Evolutionary conservation across 2,888 invertebrate species (phyloP), one percentile per base, ranked within the genome.

Genomic region (Smittia sp.): DNA sequence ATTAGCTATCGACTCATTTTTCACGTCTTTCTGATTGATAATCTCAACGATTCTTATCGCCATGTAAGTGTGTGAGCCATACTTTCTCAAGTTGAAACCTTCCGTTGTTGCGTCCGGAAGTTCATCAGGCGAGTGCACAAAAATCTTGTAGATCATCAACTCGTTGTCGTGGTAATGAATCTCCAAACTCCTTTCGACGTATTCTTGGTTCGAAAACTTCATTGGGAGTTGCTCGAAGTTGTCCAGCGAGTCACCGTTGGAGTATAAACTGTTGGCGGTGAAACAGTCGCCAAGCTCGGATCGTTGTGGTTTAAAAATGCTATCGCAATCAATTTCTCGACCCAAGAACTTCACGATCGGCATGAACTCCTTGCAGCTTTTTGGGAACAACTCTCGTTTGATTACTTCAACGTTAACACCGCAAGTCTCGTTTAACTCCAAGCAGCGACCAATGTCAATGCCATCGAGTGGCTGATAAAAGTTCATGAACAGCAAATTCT

Each of bases 211-310:
- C 0, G 7, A 18, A 24, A 15, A 70, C 7, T 18, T 9, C 32
- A 70, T 6, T 20, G 54, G 32, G 13, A 70, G 39, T 9, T 32
- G n/a, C 13, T 58, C 25, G 15, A 70, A 70, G 46, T 52, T 27
- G 1, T 32, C 15, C 1, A 58, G 4, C 18, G 13, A 22, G 1
- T 58, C 22, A 7, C 15, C 22, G 7, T 58, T 22, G 0, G 1
- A 27, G n/a, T 70, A 70, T 13, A 70, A 38, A 32, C 70, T 70
- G 20, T 70, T 70, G 4, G 70, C 70, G 1, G 32, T 46, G 25
- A 70, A 70, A 22, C 70, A 70, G 13, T 18, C 15, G 6, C 70
- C 70, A n/a, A 20, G 15, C 7, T 70, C 32, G 9, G 70, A 58
- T n/a, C 13, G 11, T 11, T 46, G 25, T 3, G 7, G 20, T 22